Conservation (phyloP, 1,140 invertebrate genomes). For the Asobara japonica region DNA sequence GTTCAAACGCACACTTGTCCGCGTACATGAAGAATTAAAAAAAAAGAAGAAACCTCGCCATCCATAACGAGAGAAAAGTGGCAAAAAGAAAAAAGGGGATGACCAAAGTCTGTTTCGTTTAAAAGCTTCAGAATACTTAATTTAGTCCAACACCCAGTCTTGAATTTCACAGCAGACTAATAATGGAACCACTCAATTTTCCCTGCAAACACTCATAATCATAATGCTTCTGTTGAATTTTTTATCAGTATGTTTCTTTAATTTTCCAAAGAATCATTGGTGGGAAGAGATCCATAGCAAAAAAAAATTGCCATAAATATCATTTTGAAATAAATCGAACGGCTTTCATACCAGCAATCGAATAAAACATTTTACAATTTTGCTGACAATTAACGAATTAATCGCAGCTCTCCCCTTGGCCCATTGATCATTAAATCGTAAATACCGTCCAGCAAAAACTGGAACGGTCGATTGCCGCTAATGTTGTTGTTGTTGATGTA, state of each 20-base stretch:
- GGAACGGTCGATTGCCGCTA: conserved; percentile 51
- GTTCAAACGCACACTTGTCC: conserved; percentile 4
- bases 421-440: conserved; percentile 52
- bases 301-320: no score
- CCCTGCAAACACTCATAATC: no score
- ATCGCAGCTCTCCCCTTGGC: conserved; percentile 43
- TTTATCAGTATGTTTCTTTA: no score
- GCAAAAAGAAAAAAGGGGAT: background rate
- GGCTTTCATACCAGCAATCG: background rate
- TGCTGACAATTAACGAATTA: background rate
- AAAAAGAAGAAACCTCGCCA: background rate
- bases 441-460: conserved; percentile 48
- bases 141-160: no score
- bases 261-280: no score
- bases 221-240: no score
- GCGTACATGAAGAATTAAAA: background rate
- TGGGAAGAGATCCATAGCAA: no score
- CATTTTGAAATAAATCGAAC: background rate
- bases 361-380: background rate
- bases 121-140: no score
- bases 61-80: background rate
- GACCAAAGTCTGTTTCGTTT: no score
- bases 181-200: no score
- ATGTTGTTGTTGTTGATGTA: conserved; percentile 60
- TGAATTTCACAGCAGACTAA: no score